A percentile compares a stretch with the other conserved stretches of the same genome.
Conservation (phyloP, 2,888 invertebrate genomes). For the Epistrophella euchroma region DNA sequence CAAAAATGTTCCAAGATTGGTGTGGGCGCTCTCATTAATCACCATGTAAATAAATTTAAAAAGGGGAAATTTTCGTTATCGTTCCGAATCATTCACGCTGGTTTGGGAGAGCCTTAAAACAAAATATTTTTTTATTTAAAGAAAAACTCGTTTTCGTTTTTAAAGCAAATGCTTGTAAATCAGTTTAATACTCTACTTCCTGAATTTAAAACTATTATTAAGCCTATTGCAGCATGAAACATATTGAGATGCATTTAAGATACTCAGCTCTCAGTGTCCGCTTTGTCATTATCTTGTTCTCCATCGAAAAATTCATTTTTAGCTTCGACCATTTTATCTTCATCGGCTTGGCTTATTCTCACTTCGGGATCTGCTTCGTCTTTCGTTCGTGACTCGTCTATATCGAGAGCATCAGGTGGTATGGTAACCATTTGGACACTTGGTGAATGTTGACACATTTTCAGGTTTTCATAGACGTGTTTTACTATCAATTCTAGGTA, state of each 20-base stretch:
- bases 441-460: constrained; percentile 96
- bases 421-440: constrained; percentile 99
- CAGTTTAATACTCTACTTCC: constrained; percentile 58
- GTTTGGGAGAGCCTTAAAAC: no score
- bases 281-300: constrained; percentile 94
- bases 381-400: constrained; percentile 87
- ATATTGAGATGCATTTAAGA: not conserved
- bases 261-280: constrained; percentile 82
- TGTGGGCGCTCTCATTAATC: no score
- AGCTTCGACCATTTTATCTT: constrained; percentile 92
- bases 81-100: no score
- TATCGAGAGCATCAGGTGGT: constrained; percentile 91
- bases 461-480: constrained; percentile 95
- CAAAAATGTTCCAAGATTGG: no score
- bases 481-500: constrained; percentile 96
- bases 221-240: constrained; percentile 46
- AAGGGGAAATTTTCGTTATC: no score
- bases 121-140: not conserved
- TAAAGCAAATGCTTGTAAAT: constrained; percentile 38
- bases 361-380: constrained; percentile 94
- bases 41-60: no score
- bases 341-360: constrained; percentile 90
- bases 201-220: constrained; percentile 50
- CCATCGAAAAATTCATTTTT: constrained; percentile 96
- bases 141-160: not conserved